Evolutionary conservation across 2,113 vertebrate species (phyloP), one percentile per base, ranked within the genome.

Genomic region (Pterocles burchelli): DNA sequence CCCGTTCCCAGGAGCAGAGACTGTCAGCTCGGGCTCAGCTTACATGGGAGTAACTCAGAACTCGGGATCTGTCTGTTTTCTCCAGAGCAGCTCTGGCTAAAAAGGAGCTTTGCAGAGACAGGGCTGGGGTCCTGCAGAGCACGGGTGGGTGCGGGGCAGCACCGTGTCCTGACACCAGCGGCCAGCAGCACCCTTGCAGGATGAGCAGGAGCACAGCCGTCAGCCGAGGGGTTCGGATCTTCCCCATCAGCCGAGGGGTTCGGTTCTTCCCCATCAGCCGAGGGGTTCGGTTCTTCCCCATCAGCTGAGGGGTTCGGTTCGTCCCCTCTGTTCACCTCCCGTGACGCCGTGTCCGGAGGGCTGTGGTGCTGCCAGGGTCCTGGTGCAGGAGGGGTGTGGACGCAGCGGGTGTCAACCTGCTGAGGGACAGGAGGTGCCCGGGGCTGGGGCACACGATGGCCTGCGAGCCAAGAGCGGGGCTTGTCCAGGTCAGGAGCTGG

Each of bases 321-420:
- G 67, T 49, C 22, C 45, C 2, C 1, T 58, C 31, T 43, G 1
- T 25, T 58, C 29, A 31, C 7, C 29, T 77, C 34, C 25, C 5
- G 2, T 45, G 41, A 13, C 41, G 13, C 41, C 13, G 41, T 41
- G 41, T 41, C 41, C 13, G 41, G 41, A 41, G 41, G 41, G 41
- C 41, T 41, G 41, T 6, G 41, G 41, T 41, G 41, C 13, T 11
- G 41, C 41, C 41, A 13, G 41, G 12, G 41, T 41, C 41, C 41
- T 13, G 41, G 16, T 20, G 24, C 31, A 12, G 25, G 58, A 20
- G 41, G 59, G 17, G 24, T 16, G 29, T 20, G 49, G 33, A 3
- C 1, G 0, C 14, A 22, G 31, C 0, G 11, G 34, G 26, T 12
- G 3, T 52, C 10, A 83, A 36, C 33, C 29, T 20, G 0, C 26